Base-by-base conservation (phyloP, 2,797 vertebrate species). In the Catamblyrhynchus diadema region DNA sequence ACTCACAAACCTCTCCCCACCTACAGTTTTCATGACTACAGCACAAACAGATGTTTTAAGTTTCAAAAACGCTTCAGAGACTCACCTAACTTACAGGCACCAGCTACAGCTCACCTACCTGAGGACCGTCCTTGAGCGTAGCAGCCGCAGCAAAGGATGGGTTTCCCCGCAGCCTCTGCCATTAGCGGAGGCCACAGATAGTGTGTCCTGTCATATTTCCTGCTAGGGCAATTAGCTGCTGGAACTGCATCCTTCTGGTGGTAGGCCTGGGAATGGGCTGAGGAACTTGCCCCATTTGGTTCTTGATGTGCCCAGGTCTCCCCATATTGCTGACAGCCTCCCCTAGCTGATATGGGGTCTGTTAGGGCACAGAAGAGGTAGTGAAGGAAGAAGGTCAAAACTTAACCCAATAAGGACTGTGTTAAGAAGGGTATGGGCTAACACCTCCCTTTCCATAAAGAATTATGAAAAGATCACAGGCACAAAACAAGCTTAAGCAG, bases 291-390 rank as follows among this genome's bases (percentile, higher is more conserved):
- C 93, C 69, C 94, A 85, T 91, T 95, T 94, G 95, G 95, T 75
- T 96, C 95, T 92, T 95, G 88, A 89, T 92, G 90, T 96, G 90
- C 94, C 95, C 94, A 92, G 81, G 93, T 95, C 94, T 97, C 94
- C 95, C 95, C 92, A 95, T 92, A 95, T 91, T 96, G 95, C 79
- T 96, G 94, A 94, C 90, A 95, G 95, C 84, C 86, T 96, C 88
- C 93, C 93, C 94, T 95, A 95, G 93, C 94, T 95, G 92, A 87
- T 91, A 95, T 72, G 94, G 93, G 92, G 95, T 96, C 94, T 95
- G 96, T 85, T 96, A 96, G 92, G 95, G 95, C 96, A 97, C 92
- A 95, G 95, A 97, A 96, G 94, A 96, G 93, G 93, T 21, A 96
- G 92, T 91, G 95, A 95, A 94, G 90, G 95, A 95, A 96, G 81